Conservation (phyloP, 2,113 vertebrate species). For the Telmatochromis sp. region DNA sequence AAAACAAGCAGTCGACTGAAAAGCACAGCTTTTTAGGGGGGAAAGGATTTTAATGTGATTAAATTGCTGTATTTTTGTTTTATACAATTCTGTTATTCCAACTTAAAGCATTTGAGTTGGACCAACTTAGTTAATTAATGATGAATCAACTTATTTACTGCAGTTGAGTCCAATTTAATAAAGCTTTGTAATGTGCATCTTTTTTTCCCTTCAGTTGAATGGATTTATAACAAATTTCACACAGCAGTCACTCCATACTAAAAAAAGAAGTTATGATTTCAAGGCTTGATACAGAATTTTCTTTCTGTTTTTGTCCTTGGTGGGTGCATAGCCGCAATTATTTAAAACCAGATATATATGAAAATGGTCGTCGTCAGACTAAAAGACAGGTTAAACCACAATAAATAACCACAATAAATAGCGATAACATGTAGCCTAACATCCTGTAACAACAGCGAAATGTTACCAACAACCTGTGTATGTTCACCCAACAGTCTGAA, state of each 20-base stretch:
- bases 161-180: neutral
- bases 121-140: neutral
- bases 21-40: too few relatives aligned
- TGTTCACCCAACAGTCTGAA: neutral
- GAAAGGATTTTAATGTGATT: neutral
- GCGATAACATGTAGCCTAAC: neutral
- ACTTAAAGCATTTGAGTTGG: neutral
- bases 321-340: neutral
- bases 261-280: neutral
- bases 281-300: neutral
- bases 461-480: neutral
- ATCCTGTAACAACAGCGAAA: neutral
- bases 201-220: neutral
- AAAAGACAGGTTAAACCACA: neutral
- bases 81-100: neutral
- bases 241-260: neutral
- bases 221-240: neutral
- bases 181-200: neutral
- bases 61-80: rapidly evolving
- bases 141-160: neutral
- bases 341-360: neutral
- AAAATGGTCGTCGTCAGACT: neutral
- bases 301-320: neutral
- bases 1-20: too few relatives aligned
- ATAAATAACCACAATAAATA: neutral